phyloP scores from a whole-genome alignment of 2,888 invertebrate species.

The Siphonodentalium dalli region DNA sequence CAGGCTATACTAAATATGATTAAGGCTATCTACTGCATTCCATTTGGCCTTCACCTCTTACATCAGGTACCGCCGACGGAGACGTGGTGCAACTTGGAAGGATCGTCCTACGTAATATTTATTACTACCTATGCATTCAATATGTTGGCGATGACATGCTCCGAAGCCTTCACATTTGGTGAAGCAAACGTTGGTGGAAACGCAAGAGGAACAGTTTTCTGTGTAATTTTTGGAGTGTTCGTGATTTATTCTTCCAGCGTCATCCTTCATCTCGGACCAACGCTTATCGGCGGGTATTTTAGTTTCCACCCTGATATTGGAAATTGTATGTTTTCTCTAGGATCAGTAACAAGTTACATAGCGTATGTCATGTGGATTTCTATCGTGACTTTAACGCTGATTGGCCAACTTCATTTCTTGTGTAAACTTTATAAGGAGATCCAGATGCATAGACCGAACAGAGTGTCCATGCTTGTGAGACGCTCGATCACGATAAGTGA shows the following conservation, averaged over 20 bases:
- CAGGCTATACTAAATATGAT: slow-evolving; percentile 61
- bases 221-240: slow-evolving; percentile 62
- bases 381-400: slow-evolving; percentile 58
- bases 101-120: slow-evolving; percentile 61
- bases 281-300: slow-evolving; percentile 64
- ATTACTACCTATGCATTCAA: slow-evolving; percentile 64
- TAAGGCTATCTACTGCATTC: slow-evolving; percentile 62
- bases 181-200: slow-evolving; percentile 58
- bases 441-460: slow-evolving; percentile 55
- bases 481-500: slow-evolving; percentile 56
- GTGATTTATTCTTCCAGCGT: slow-evolving; percentile 63
- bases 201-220: slow-evolving; percentile 58
- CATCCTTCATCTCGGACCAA: slow-evolving; percentile 64
- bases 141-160: slow-evolving; percentile 65
- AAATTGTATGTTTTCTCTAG: slow-evolving; percentile 62
- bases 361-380: slow-evolving; percentile 64
- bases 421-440: slow-evolving; percentile 62
- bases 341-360: slow-evolving; percentile 61
- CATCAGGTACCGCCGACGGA: slow-evolving; percentile 48
- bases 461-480: slow-evolving; percentile 58
- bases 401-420: slow-evolving; percentile 59
- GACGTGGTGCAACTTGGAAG: slow-evolving; percentile 60
- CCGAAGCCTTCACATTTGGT: slow-evolving; percentile 64
- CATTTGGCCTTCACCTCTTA: slow-evolving; percentile 60
- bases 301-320: slow-evolving; percentile 62